Evolutionary conservation across 2,113 vertebrate genomes (phyloP).

Genomic region (Notothenia rossii): DNA sequence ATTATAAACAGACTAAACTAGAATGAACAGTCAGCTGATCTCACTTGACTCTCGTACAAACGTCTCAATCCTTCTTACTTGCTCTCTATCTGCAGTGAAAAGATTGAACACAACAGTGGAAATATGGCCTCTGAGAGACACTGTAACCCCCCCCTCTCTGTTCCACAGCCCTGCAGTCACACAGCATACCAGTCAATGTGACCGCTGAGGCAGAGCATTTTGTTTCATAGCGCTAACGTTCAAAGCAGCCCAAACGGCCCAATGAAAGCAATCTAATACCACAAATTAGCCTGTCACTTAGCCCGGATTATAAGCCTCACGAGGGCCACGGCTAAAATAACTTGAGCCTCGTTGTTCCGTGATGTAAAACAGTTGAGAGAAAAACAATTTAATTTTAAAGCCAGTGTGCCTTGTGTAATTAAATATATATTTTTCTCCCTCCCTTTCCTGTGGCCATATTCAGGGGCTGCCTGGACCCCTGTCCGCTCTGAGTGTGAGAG

Average conservation of each 20-base stretch:
- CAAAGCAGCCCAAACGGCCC: conserved; percentile 69
- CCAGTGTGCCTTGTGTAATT: conserved; percentile 59
- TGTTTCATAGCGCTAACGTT: conserved; percentile 60
- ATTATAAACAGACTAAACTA: conserved; percentile 41
- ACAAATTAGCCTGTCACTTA: conserved; percentile 83
- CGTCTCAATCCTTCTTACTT: not conserved
- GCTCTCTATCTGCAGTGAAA: conserved; percentile 16
- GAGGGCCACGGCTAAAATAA: conserved; percentile 72
- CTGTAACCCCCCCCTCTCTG: not conserved
- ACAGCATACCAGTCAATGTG: conserved; percentile 58
- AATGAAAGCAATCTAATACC: conserved; percentile 79
- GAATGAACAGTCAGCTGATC: not conserved
- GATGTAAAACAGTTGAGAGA: conserved; percentile 54
- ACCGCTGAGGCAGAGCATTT: conserved; percentile 62
- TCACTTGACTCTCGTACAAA: conserved; percentile 15
- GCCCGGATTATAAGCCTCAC: conserved; percentile 75
- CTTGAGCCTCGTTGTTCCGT: conserved; percentile 59
- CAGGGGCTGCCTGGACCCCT: not conserved
- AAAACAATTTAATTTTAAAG: conserved; percentile 63
- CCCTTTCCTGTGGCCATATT: not conserved
- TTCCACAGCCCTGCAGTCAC: conserved; percentile 12
- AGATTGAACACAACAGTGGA: conserved; percentile 51
- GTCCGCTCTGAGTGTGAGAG: not conserved
- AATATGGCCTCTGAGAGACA: conserved; percentile 49
- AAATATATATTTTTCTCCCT: conserved; percentile 41